phyloP scores from a whole-genome alignment of 2,797 vertebrate genomes.

The Enteromius paludinosus region DNA sequence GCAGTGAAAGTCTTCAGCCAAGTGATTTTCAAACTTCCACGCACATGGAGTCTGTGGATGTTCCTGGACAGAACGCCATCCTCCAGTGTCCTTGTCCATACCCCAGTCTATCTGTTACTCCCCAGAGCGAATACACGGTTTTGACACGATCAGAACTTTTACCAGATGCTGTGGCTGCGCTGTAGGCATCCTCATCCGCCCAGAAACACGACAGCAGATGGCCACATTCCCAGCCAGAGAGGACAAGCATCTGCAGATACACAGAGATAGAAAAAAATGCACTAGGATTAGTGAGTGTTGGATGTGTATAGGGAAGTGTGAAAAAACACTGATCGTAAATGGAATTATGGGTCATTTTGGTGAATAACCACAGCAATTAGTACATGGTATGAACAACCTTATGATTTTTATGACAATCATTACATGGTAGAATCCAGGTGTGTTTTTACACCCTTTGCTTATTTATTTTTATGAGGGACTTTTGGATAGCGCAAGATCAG shows the following conservation, averaged over 20 bases:
- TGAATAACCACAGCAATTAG: constrained; percentile 20
- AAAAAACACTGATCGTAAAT: not conserved
- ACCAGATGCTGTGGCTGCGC: constrained; percentile 58
- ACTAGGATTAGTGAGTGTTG: constrained; percentile 17
- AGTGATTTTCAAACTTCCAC: not conserved
- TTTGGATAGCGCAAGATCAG: not conserved
- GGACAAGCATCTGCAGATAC: constrained; percentile 37
- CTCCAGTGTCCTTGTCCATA: constrained; percentile 45
- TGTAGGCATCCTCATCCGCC: constrained; percentile 54
- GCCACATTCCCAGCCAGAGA: constrained; percentile 50
- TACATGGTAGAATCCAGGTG: constrained; percentile 3
- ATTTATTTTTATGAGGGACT: not conserved
- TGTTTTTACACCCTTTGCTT: not conserved
- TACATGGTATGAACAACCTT: not conserved
- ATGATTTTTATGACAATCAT: not conserved
- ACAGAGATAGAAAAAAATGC: constrained; percentile 22
- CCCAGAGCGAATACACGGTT: constrained; percentile 50
- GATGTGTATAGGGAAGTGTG: constrained; percentile 15
- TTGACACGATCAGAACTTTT: constrained; percentile 57
- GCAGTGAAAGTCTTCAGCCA: not conserved
- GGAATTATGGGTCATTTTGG: constrained; percentile 14
- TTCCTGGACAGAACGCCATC: constrained; percentile 16
- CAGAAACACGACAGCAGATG: constrained; percentile 60
- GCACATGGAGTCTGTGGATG: not conserved
- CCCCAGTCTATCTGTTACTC: constrained; percentile 49